Evolutionary conservation across 2,113 vertebrate species (phyloP).

Genomic region (Tachuris rubrigastra): DNA sequence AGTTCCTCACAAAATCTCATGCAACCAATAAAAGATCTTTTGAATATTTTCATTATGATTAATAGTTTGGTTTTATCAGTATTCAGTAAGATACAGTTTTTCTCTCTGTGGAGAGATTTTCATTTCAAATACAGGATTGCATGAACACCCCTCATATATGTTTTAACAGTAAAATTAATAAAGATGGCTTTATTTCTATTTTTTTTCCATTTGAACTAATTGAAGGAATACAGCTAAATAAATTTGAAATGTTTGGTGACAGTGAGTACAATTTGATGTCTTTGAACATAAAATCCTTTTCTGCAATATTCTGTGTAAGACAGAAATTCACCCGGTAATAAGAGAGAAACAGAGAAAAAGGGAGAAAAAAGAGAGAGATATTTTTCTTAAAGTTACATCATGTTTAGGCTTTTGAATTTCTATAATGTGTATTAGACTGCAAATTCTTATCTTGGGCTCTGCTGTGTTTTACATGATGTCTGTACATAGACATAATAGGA

Average conservation of each 20-base stretch:
- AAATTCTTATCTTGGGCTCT: not conserved
- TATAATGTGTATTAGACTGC: not conserved
- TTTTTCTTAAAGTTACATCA: not conserved
- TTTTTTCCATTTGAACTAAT: not conserved
- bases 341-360: not conserved
- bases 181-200: not conserved
- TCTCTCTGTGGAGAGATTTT: not conserved
- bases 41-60: not conserved
- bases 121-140: not conserved
- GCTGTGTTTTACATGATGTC: not conserved
- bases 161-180: not conserved
- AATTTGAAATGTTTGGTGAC: not conserved
- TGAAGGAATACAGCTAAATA: not conserved
- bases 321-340: not conserved
- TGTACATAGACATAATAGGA: not conserved
- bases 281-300: not conserved
- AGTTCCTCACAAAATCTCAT: not conserved
- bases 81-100: not conserved
- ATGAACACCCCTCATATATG: not conserved
- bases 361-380: not conserved
- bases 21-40: not conserved
- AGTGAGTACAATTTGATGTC: not conserved
- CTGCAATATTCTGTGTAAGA: not conserved
- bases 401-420: not conserved
- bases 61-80: not conserved